phyloP scores from a whole-genome alignment of 2,888 invertebrate genomes.

The Timema podura region DNA sequence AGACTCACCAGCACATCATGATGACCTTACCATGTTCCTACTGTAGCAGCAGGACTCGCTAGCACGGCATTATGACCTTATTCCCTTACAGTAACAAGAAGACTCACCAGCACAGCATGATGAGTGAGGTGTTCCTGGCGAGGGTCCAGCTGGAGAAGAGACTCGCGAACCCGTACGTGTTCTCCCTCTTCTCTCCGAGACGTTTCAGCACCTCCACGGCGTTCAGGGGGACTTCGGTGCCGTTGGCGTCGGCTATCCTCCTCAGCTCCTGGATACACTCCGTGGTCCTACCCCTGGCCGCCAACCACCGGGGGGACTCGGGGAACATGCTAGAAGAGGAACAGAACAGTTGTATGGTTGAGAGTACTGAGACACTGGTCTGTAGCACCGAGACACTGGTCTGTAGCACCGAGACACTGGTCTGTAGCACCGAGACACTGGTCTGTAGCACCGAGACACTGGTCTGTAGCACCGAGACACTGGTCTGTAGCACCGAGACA shows the following conservation, averaged over 20 bases:
- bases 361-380: too few relatives aligned
- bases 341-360: neutral
- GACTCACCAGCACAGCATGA: slow-evolving; percentile 54
- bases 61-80: too few relatives aligned
- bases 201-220: slow-evolving; percentile 43
- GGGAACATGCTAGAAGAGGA: slow-evolving; percentile 50
- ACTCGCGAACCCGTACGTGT: slow-evolving; percentile 51
- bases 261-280: slow-evolving; percentile 50
- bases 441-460: too few relatives aligned
- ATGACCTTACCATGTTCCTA: too few relatives aligned
- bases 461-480: too few relatives aligned
- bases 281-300: slow-evolving; percentile 50
- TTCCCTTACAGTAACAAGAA: too few relatives aligned
- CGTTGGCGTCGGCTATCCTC: slow-evolving; percentile 54
- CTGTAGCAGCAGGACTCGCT: too few relatives aligned
- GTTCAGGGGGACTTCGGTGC: slow-evolving; percentile 46
- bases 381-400: too few relatives aligned
- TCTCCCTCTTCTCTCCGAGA: slow-evolving; percentile 40
- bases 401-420: too few relatives aligned
- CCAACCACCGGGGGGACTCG: slow-evolving; percentile 63
- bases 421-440: too few relatives aligned
- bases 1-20: too few relatives aligned
- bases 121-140: slow-evolving; percentile 52
- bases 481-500: too few relatives aligned
- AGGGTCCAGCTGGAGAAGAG: slow-evolving; percentile 55